Base-by-base conservation (phyloP, 23 tunicate genomes). In the Aplidium turbinatum region DNA sequence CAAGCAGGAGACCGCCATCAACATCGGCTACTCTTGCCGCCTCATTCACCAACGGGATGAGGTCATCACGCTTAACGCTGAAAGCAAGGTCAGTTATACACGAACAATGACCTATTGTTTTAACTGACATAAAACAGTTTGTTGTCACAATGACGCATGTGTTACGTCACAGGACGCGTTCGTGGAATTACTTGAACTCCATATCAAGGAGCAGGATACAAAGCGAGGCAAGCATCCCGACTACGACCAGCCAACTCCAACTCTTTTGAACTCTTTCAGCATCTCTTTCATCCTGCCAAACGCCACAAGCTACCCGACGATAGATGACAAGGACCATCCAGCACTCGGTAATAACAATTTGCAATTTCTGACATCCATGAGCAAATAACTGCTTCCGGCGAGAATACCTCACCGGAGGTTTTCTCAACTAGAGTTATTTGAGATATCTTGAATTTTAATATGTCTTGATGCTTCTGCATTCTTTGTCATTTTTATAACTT, bases 1-100 rank as follows among this genome's bases (percentile, higher is more conserved):
- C 77, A 95, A 95, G 47, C 88, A 82, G 39, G 96, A 95, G 55
- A 95, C 99, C 0, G 99, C 99, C 54, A 72, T 83, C 47, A 90
- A 95, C 79, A 95, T 95, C 84, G 99, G 99, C 47, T 78, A 81
- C 63, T 80, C 90, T 4, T 88, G 96, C 71, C 88, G 88, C 1
- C 82, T 95, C 0, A 87, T 95, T 21, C 83, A 83, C 24, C 96
- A 76, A 73, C 31, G 55, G 4, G 96, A 95, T 52, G 88, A 93
- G 70, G 80, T 85, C 29, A 91, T 91, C 47, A n/a, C 20, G 27
- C 86, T 91, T 23, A 84, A 73, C 32, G 63, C 97, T 25, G 91
- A 84, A 62, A 78, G 77, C 68, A 54, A 72, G 86, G 97, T 91
- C 23, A 7, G 85, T n/a, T n/a, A n/a, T n/a, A n/a, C n/a, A n/a